Percentiles rank a stretch among this genome's conserved stretches.
Evolutionary conservation across 2,797 vertebrate species (phyloP).

Genomic region (Periophthalmus magnuspinnatus): DNA sequence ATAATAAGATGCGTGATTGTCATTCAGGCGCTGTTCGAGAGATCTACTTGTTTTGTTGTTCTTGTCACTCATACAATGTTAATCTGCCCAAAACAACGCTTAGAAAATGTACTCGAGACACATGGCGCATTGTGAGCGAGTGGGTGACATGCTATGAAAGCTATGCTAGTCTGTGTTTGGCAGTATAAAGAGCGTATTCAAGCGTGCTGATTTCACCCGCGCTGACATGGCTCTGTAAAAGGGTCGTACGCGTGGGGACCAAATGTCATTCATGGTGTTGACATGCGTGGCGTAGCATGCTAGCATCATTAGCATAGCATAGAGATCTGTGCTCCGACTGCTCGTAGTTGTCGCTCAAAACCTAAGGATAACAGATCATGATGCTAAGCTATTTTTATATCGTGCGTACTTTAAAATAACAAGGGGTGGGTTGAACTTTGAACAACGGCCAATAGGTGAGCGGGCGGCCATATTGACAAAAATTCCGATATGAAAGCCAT

Average conservation of each 20-base stretch:
- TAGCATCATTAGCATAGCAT: neutral
- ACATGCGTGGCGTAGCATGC: neutral
- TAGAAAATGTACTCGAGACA: conserved; percentile 35
- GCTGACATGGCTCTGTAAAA: conserved; percentile 55
- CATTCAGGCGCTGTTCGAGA: conserved; percentile 9
- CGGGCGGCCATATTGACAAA: no score
- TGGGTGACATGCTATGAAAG: conserved; percentile 67
- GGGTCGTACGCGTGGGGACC: conserved; percentile 32
- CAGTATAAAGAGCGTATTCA: conserved; percentile 62
- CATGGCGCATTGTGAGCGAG: conserved; percentile 49
- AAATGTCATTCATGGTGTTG: conserved; percentile 17
- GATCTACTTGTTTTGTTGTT: conserved; percentile 12
- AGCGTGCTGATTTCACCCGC: conserved; percentile 42
- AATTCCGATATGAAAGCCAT: conserved; percentile 52
- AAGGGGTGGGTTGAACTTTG: neutral
- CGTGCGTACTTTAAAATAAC: neutral
- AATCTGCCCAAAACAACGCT: conserved; percentile 48
- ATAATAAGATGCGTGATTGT: conserved; percentile 3
- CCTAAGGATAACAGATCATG: neutral
- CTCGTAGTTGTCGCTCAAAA: neutral
- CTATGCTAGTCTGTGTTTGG: conserved; percentile 51
- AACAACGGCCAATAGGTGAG: neutral
- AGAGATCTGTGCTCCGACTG: neutral
- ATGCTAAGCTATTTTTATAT: neutral
- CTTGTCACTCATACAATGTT: conserved; percentile 44